Conservation (phyloP, 2,888 invertebrate species). For the Fragum sueziense region DNA sequence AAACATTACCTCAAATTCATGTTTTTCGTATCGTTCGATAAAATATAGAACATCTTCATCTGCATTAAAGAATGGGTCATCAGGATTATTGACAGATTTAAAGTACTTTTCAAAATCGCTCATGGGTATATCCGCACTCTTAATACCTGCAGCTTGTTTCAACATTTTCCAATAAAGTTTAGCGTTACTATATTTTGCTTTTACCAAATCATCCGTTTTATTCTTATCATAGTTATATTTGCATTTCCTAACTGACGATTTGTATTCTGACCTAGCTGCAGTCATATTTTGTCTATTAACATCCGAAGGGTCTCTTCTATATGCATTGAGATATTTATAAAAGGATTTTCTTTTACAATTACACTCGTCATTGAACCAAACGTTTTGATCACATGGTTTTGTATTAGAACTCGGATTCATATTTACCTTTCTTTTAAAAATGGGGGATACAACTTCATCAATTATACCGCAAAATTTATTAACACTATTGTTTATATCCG, state of each 20-base stretch:
- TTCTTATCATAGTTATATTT: constrained; percentile 23
- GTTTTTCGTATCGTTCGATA: background rate
- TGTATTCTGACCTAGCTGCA: constrained; percentile 4
- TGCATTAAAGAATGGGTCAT: constrained; percentile 2
- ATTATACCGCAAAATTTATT: background rate
- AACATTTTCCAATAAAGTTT: constrained; percentile 31
- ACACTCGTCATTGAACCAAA: too few species aligned
- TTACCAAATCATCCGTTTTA: constrained; percentile 7
- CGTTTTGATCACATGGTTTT: too few species aligned
- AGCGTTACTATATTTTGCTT: constrained; percentile 18
- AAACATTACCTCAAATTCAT: constrained; percentile 13
- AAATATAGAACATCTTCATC: too few species aligned
- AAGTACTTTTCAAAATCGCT: constrained; percentile 5
- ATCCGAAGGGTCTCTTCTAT: background rate
- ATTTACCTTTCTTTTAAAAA: background rate
- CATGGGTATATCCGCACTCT: background rate
- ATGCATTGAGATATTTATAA: constrained; percentile 10
- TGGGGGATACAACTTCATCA: constrained; percentile 20
- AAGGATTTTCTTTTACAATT: background rate
- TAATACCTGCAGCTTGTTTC: constrained; percentile 9
- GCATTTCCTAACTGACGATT: constrained; percentile 10
- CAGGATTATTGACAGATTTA: background rate
- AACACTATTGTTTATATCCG: background rate
- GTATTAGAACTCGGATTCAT: too few species aligned
- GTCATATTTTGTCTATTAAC: constrained; percentile 18